These are phyloP conservation scores for Eudorcas thomsonii DNA, from an alignment of 2,113 vertebrate species.

Conservation along the genomic window DNA sequence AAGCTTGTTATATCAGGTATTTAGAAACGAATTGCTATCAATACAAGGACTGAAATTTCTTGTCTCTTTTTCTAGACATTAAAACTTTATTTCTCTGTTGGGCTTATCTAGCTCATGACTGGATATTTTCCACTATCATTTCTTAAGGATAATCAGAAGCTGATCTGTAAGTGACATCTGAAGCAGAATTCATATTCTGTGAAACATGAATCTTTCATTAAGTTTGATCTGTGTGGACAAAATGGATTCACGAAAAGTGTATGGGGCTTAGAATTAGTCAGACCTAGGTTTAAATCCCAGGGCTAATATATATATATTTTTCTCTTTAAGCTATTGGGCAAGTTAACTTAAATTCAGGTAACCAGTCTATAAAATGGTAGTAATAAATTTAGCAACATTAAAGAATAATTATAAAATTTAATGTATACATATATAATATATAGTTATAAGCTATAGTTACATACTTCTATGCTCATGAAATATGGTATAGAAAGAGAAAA, in stretches of 20 bases:
- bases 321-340: neutral
- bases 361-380: neutral
- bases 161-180: neutral
- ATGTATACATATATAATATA: neutral
- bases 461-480: neutral
- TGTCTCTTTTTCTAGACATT: neutral
- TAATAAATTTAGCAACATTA: neutral
- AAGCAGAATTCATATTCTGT: neutral
- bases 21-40: neutral
- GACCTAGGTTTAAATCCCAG: neutral
- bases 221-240: neutral
- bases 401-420: neutral
- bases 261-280: neutral
- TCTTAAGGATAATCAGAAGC: neutral
- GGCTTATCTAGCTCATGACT: neutral
- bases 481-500: neutral
- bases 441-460: neutral
- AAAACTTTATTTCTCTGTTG: neutral
- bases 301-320: neutral
- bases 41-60: neutral
- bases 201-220: slow-evolving; percentile 9
- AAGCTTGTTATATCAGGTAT: neutral
- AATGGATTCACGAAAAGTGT: neutral
- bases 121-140: neutral
- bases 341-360: neutral